phyloP scores from a whole-genome alignment of 2,113 vertebrate species.

The Natator depressus region DNA sequence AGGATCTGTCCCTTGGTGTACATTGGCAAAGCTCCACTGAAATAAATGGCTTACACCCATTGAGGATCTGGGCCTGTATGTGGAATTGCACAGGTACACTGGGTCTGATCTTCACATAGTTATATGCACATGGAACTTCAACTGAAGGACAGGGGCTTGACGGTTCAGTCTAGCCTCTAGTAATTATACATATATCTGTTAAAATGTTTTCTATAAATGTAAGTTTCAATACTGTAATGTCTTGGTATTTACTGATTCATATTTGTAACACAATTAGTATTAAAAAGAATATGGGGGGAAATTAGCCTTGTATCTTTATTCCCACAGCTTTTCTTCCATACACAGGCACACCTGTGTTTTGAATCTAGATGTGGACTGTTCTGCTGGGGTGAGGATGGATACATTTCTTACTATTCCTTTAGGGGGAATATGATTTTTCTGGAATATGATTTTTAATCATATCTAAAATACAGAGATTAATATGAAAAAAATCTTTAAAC shows the following conservation, averaged over 20 bases:
- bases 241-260: conserved; percentile 3
- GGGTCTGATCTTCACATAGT: neutral
- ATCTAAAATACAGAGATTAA: neutral
- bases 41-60: neutral
- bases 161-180: neutral
- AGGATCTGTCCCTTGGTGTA: neutral
- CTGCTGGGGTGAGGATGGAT: neutral
- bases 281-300: neutral
- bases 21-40: neutral
- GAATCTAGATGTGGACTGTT: neutral
- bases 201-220: neutral
- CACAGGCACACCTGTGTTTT: neutral
- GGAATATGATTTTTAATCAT: neutral
- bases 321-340: neutral
- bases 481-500: neutral
- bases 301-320: neutral
- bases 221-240: neutral
- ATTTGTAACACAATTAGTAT: neutral
- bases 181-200: neutral
- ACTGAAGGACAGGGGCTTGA: neutral
- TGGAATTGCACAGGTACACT: neutral
- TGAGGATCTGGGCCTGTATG: rapidly evolving
- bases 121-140: neutral
- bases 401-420: neutral
- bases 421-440: neutral